These are phyloP conservation scores for Hydra vulgaris DNA, from an alignment of 30 jellyfish, hydroid and myxozoan species.

Conservation along the genomic window DNA sequence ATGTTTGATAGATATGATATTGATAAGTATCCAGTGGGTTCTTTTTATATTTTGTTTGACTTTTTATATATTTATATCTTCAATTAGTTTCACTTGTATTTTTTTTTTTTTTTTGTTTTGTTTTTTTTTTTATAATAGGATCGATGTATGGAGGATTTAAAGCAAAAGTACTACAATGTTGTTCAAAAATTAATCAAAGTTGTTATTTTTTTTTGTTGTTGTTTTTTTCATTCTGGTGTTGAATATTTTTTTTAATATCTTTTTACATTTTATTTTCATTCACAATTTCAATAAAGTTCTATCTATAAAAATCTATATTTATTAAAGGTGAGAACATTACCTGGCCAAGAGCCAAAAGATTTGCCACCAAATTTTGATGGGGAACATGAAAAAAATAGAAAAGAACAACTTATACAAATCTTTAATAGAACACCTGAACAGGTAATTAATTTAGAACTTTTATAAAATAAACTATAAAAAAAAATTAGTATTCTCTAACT, in stretches of 20 bases:
- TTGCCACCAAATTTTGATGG: constrained; percentile 86
- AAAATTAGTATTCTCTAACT: too few species aligned
- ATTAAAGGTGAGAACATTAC: constrained; percentile 71
- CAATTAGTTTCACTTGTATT: too few species aligned
- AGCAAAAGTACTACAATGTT: constrained; percentile 56
- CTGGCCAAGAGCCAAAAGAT: constrained; percentile 82
- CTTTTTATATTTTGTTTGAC: neutral
- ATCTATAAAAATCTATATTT: too few species aligned
- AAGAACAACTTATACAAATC: constrained; percentile 68
- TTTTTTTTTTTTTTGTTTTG: neutral
- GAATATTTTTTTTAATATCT: too few species aligned
- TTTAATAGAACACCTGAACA: constrained; percentile 92
- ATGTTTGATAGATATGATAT: constrained; percentile 76
- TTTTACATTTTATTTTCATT: neutral
- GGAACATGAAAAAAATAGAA: constrained; percentile 78
- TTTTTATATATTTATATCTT: neutral
- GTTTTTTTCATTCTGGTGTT: neutral
- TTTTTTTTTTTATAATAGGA: constrained; percentile 20
- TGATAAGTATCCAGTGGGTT: constrained; percentile 45
- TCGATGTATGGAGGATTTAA: constrained; percentile 68
- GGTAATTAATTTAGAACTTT: constrained; percentile 29
- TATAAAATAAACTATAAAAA: too few species aligned
- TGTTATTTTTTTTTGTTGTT: neutral
- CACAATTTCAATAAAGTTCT: too few species aligned
- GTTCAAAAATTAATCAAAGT: constrained; percentile 50